These are phyloP conservation scores for Ptychochromis oligacanthus DNA, from an alignment of 2,113 vertebrate genomes.

Conservation along the genomic window DNA sequence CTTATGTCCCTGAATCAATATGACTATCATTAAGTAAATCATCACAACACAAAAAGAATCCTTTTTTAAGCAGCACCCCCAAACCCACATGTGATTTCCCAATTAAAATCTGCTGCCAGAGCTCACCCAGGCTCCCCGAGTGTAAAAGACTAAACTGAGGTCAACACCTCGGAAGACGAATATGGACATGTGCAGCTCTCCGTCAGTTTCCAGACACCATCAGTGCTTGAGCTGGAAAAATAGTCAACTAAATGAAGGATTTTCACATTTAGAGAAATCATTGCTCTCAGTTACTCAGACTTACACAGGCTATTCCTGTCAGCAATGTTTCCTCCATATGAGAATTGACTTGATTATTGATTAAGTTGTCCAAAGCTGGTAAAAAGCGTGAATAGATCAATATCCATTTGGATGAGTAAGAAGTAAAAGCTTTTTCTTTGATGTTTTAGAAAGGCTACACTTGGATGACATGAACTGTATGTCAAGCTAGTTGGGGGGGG, in stretches of 20 bases:
- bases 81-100: background rate
- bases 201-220: slow-evolving; percentile 22
- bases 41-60: too few species aligned
- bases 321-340: slow-evolving; percentile 53
- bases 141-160: slow-evolving; percentile 62
- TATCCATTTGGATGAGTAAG: slow-evolving; percentile 60
- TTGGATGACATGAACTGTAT: slow-evolving; percentile 16
- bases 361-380: slow-evolving; percentile 57
- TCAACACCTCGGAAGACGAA: slow-evolving; percentile 40
- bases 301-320: slow-evolving; percentile 28
- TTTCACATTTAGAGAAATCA: slow-evolving; percentile 29
- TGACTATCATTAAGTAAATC: slow-evolving; percentile 2
- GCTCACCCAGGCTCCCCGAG: slow-evolving; percentile 14
- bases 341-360: slow-evolving; percentile 72
- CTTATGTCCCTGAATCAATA: slow-evolving; percentile 2
- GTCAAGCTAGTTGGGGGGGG: background rate
- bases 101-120: background rate
- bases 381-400: slow-evolving; percentile 67
- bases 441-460: slow-evolving; percentile 38
- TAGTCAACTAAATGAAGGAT: slow-evolving; percentile 28
- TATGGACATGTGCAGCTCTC: slow-evolving; percentile 11
- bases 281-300: slow-evolving; percentile 1
- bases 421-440: slow-evolving; percentile 24
- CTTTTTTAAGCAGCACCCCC: background rate
- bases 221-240: slow-evolving; percentile 30